Conservation (phyloP, 2,113 vertebrate genomes). For the Paraplagusia blochii region DNA sequence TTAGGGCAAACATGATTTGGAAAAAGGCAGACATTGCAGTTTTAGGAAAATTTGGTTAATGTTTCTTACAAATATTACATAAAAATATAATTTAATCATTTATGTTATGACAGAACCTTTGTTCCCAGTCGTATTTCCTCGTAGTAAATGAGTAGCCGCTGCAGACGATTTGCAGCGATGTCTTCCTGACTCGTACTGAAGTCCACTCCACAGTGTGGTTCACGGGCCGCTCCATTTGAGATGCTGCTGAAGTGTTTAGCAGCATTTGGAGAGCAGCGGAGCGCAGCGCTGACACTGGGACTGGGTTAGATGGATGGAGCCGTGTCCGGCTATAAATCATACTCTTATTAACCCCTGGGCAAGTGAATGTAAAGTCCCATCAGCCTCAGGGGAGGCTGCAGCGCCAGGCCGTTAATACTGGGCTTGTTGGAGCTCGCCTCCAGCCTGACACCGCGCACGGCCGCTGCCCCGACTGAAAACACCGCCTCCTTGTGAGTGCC, state of each 20-base stretch:
- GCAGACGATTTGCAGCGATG: too few species aligned
- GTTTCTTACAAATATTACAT: too few species aligned
- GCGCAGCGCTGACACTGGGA: constrained; percentile 21
- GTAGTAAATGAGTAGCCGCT: too few species aligned
- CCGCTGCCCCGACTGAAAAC: constrained; percentile 4
- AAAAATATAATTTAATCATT: too few species aligned
- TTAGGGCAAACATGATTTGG: too few species aligned
- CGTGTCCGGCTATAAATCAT: constrained; percentile 52
- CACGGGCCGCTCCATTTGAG: not conserved
- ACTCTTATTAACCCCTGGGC: constrained; percentile 54
- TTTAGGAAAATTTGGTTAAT: too few species aligned
- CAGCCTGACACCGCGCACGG: constrained; percentile 1
- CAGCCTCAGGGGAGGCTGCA: constrained; percentile 31
- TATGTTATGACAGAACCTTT: too few species aligned
- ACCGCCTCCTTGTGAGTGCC: not conserved
- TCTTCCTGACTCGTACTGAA: not conserved
- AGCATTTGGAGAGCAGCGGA: constrained; percentile 27
- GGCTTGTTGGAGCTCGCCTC: constrained; percentile 18
- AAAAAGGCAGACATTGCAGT: too few species aligned
- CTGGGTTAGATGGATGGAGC: constrained; percentile 46
- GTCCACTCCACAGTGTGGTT: not conserved
- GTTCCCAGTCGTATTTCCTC: too few species aligned
- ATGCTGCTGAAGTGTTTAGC: constrained; percentile 23
- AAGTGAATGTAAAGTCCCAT: constrained; percentile 49
- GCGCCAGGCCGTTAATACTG: constrained; percentile 36